Evolutionary conservation across 1,140 invertebrate species (phyloP), one percentile per base, ranked within the genome.

Genomic region (Apis mellifera): DNA sequence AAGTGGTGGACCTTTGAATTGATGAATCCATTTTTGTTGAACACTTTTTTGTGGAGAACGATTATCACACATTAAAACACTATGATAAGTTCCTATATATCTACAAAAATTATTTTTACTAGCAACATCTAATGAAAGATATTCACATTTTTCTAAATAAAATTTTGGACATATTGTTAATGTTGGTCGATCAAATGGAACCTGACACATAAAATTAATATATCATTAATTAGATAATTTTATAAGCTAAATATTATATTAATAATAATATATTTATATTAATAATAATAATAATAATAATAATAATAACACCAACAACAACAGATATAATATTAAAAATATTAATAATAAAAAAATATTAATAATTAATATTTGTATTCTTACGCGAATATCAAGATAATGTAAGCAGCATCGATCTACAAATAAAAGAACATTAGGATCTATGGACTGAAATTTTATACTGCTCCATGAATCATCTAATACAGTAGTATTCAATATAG

Each of bases 21-120:
- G 89, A 86, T 94, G 93, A 32, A 91, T 94, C 93, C 93, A 94
- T 81, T 93, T 94, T 87, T 94, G 93, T 52, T 83, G 81, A n/a
- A 94, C 85, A 11, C 88, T 86, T 17, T 83, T 68, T 17, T 88
- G 82, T 17, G 90, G 86, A 19, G 79, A 90, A 52, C 93, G 90
- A 83, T 85, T 90, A 75, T 94, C 93, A 17, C 90, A 85, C 83
- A 94, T 84, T 69, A 93, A 77, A 11, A 92, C 75, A 82, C 82
- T 91, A 75, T 93, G 93, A 89, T 88, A 90, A 55, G 91, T 90
- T 59, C 91, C 92, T 17, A 94, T 8, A 70, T 94, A 94, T 84
- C 84, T 86, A 68, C 84, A 91, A 66, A 84, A 86, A 23, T 89
- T 82, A 74, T 91, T 89, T 60, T 84, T 84, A 87, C 93, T 93